Percentiles rank a stretch among this genome's conserved stretches.
These are phyloP conservation scores for Nothobranchius kuhntae DNA, from an alignment of 2,113 vertebrate genomes.

Conservation along the genomic window DNA sequence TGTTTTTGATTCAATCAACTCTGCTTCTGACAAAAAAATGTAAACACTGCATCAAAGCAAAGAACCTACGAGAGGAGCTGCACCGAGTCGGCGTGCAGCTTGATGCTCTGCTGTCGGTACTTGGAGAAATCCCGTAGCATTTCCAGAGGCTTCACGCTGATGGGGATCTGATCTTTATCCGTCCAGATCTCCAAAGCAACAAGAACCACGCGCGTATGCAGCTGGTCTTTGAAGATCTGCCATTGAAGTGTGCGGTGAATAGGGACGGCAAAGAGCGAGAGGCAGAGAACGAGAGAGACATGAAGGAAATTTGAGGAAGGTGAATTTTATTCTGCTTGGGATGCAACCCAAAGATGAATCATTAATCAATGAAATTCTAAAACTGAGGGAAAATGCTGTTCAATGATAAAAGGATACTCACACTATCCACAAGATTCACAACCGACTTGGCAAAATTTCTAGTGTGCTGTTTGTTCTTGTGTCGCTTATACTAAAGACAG, in stretches of 20 bases:
- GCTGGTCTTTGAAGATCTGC: constrained; percentile 97
- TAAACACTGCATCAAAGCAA: too few species aligned
- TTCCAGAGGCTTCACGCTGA: constrained; percentile 88
- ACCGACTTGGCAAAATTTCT: constrained; percentile 96
- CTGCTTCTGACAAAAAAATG: not conserved
- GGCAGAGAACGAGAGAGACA: constrained; percentile 11
- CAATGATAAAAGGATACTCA: constrained; percentile 80
- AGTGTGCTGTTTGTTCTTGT: constrained; percentile 82
- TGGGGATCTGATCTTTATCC: constrained; percentile 89
- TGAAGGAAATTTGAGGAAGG: constrained; percentile 5
- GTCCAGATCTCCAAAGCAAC: constrained; percentile 97
- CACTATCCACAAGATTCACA: constrained; percentile 95
- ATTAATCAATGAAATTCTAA: too few species aligned
- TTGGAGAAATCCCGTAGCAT: constrained; percentile 93
- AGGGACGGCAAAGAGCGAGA: constrained; percentile 32
- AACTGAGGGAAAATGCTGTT: not conserved
- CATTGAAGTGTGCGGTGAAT: constrained; percentile 35
- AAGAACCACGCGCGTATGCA: constrained; percentile 95
- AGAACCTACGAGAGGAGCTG: constrained; percentile 92
- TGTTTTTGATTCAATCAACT: not conserved
- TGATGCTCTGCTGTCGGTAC: constrained; percentile 92
- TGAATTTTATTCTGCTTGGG: not conserved
- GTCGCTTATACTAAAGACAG: constrained; percentile 85
- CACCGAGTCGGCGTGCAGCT: constrained; percentile 89
- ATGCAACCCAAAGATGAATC: not conserved